phyloP scores from a whole-genome alignment of 2,797 vertebrate species.

The Margarornis squamiger region DNA sequence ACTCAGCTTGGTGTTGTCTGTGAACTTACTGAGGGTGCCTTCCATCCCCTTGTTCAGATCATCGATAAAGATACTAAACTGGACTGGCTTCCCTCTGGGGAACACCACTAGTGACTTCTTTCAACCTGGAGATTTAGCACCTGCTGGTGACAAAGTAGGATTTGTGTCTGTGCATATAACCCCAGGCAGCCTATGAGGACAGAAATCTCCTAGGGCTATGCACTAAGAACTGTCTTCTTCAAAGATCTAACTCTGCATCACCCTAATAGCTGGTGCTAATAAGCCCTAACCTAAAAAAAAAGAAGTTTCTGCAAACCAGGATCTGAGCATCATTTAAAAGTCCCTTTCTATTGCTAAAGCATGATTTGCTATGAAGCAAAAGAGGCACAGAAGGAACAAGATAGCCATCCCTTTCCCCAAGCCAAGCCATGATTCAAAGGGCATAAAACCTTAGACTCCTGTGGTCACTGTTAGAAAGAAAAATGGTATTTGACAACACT shows the following conservation, averaged over 20 bases:
- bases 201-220: not conserved
- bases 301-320: not conserved
- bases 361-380: not conserved
- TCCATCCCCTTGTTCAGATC: accelerated
- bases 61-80: not conserved
- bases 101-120: not conserved
- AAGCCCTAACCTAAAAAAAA: not conserved
- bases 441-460: not conserved
- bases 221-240: not conserved
- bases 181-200: not conserved
- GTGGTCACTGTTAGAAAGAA: not conserved
- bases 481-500: not conserved
- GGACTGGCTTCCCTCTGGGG: not conserved
- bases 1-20: not conserved
- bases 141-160: not conserved
- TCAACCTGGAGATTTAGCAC: not conserved
- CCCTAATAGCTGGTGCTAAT: not conserved
- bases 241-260: not conserved
- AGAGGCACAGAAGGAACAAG: not conserved
- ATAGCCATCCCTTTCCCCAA: not conserved
- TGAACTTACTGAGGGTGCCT: not conserved
- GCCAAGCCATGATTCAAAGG: not conserved
- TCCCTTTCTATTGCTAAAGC: not conserved
- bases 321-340: not conserved
- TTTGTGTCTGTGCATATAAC: not conserved